Base-by-base conservation (phyloP, 2,113 vertebrate genomes). In the Columba livia region DNA sequence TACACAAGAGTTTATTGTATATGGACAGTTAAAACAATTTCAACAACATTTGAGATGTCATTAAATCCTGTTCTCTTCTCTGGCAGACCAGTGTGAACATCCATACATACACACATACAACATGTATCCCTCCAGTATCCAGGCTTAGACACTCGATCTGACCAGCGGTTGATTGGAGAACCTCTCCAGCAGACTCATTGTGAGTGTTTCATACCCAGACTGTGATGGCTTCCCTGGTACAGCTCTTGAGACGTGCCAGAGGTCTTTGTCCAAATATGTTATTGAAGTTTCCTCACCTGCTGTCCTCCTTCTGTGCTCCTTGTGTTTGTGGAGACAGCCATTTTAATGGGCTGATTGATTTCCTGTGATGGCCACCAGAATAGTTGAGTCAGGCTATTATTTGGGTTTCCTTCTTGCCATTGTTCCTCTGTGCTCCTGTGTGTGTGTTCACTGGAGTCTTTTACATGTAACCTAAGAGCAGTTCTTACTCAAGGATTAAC, bases 91-190 rank as follows among this genome's bases (percentile, higher is more conserved):
- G 13, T n/a, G 19, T 29, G 67, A 51, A n/a, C 4, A 3, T 29
- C 23, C 19, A 21, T 31, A 9, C 9, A 57, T 26, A 44, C 12
- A 36, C 38, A 48, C 1, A 0, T 36, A 44, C 7, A 62, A 21
- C 2, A 1, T 38, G 20, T 23, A 53, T 51, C 28, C 40, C 6
- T 62, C 14, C 23, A 8, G 9, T 38, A 51, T 19, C 14, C 0
- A 0, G 10, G 25, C 4, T 47, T 34, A 32, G 42, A 34, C n/a
- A 24, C 8, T 32, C 3, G 1, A 6, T 34, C 25, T 54, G 29
- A 23, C 17, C 11, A 53, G 28, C 2, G 1, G 12, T 14, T 72
- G 34, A 67, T 18, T 1, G 1, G 11, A 71, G 9, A 48, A 1
- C 15, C 26, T 60, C 65, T 61, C 50, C 61, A 79, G 26, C 10